A percentile compares a stretch with the other conserved stretches of the same genome.
These are phyloP conservation scores for Motacilla tschutschensis DNA, from an alignment of 2,113 vertebrate species.

Conservation along the genomic window DNA sequence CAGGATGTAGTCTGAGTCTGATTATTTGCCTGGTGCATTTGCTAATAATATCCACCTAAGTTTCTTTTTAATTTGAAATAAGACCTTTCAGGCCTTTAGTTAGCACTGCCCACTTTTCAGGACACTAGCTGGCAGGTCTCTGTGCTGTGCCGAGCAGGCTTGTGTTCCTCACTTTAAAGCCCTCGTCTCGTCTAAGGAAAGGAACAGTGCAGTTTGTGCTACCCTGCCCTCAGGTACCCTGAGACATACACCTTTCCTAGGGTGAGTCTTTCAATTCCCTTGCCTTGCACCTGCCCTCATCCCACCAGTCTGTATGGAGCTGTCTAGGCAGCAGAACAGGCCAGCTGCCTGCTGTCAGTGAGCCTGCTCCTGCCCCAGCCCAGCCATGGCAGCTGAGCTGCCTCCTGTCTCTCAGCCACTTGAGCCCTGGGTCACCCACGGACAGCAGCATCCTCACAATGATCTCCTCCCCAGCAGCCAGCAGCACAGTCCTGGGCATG, in stretches of 20 bases:
- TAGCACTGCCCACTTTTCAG: not conserved
- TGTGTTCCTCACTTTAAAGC: not conserved
- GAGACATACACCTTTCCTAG: not conserved
- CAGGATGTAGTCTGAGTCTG: not conserved
- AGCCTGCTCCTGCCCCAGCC: not conserved
- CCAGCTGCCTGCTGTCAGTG: not conserved
- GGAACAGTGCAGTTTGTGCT: not conserved
- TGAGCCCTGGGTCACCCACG: not conserved
- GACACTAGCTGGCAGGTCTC: not conserved
- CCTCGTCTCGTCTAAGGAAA: not conserved
- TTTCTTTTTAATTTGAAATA: not conserved
- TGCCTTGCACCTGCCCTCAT: not conserved
- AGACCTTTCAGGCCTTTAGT: not conserved
- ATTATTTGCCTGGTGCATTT: not conserved
- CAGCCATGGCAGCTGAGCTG: not conserved
- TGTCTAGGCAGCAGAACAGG: not conserved
- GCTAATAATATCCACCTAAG: not conserved
- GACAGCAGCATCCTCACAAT: not conserved
- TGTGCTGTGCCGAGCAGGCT: not conserved
- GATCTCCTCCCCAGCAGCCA: fast-evolving
- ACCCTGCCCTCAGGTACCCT: not conserved
- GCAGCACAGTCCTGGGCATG: fast-evolving
- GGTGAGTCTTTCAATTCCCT: not conserved
- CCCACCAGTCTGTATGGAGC: not conserved
- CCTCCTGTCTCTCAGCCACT: not conserved